A percentile compares a stretch with the other conserved stretches of the same genome.
Evolutionary conservation across 2,797 vertebrate species (phyloP).

Genomic region (Falco naumanni): DNA sequence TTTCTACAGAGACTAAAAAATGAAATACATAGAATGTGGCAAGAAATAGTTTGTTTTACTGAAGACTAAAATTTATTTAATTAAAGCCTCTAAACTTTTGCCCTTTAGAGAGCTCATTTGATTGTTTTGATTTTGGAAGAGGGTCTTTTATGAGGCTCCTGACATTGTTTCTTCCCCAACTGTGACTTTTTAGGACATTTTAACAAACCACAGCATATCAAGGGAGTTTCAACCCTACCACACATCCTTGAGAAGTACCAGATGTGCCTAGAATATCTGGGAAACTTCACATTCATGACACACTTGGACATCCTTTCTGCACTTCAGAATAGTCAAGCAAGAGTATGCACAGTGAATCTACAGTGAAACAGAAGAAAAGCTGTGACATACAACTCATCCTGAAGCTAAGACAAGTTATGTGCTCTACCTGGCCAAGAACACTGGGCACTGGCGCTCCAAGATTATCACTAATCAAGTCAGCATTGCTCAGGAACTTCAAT

Average conservation of each 20-base stretch:
- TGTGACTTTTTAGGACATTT: conserved; percentile 10
- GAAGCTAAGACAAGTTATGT: neutral
- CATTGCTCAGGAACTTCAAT: neutral
- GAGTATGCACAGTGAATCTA: neutral
- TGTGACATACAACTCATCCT: neutral
- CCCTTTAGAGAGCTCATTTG: neutral
- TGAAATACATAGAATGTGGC: neutral
- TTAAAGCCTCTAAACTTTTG: neutral
- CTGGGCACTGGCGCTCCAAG: neutral
- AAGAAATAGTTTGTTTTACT: neutral
- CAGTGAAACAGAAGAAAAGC: neutral
- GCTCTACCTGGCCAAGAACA: neutral
- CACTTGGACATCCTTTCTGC: neutral
- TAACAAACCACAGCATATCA: neutral
- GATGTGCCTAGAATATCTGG: neutral
- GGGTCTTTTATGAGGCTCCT: neutral
- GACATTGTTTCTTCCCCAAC: neutral
- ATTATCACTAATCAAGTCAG: neutral
- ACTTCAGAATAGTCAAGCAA: neutral
- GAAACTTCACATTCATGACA: neutral
- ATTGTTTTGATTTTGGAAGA: neutral
- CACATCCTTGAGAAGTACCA: neutral
- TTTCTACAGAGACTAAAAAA: neutral
- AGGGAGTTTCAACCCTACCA: neutral
- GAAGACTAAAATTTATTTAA: neutral